Percentiles rank a stretch among this genome's conserved stretches.
phyloP scores from a whole-genome alignment of 2,113 vertebrate species.

The Anthoscopus minutus region DNA sequence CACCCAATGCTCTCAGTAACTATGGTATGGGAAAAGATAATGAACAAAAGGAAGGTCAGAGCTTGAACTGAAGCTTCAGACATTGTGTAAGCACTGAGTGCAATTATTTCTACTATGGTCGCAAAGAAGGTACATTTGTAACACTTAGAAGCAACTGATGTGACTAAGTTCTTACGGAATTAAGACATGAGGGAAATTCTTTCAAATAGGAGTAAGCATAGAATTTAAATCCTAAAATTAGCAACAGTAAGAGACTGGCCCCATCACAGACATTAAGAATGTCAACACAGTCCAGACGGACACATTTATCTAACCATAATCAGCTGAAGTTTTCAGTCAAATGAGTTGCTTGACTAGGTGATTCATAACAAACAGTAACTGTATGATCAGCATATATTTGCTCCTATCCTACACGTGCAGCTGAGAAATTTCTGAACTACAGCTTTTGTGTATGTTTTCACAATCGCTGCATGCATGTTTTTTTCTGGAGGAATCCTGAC shows the following conservation, averaged over 20 bases:
- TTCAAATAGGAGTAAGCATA: background rate
- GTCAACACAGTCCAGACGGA: accelerated
- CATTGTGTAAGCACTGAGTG: background rate
- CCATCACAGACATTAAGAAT: background rate
- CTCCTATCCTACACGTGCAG: background rate
- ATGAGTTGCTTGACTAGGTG: accelerated
- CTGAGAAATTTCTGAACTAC: background rate
- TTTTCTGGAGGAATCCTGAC: background rate
- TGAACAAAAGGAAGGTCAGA: background rate
- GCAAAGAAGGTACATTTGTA: background rate
- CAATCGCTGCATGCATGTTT: background rate
- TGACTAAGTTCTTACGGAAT: background rate
- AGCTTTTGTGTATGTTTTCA: accelerated
- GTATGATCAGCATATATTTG: background rate
- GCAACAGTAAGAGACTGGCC: background rate
- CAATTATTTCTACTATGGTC: background rate
- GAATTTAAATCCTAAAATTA: background rate
- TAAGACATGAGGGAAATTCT: background rate
- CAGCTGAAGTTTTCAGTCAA: background rate
- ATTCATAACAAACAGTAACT: background rate
- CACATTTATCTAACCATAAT: background rate
- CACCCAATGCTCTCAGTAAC: no score
- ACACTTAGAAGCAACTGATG: background rate
- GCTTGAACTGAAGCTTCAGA: background rate
- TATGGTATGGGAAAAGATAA: background rate